Base-by-base conservation (phyloP, 2,113 vertebrate genomes). In the Noturus placidus region DNA sequence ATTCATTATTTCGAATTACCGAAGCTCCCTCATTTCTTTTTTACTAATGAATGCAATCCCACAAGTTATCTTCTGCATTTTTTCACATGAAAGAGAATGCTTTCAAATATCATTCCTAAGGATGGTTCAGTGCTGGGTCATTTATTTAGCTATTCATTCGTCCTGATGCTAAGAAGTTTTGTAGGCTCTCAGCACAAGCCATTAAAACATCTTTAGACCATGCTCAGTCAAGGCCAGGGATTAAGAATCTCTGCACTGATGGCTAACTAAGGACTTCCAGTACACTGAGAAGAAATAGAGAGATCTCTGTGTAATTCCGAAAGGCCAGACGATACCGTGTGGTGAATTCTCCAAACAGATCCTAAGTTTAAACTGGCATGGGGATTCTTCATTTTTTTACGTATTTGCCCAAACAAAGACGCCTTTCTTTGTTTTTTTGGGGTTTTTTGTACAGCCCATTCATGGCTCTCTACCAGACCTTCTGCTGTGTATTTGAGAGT, bases 131-230 rank as follows among this genome's bases (percentile, higher is more conserved):
- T 25, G 13, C 80, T 92, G 86, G 88, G 86, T 89, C 90, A 92
- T 93, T 92, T 90, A 92, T 92, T 92, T 91, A 92, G 88, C 89
- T 86, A 4, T 74, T 70, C 63, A 84, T 90, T 88, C 83, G 86
- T 79, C 57, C 42, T 59, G 30, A 38, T 35, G 52, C 77, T 57
- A 80, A 38, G 19, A 38, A 10, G 81, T 52, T 57, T 87, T 87
- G 84, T 76, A 46, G 74, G 79, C 84, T 87, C 84, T 87, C 83
- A 88, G 82, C 79, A 77, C 86, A 90, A 84, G 90, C 91, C 91
- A 92, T 91, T 92, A 92, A 91, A 92, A 90, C 88, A 90, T 91
- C 87, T 92, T 91, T 90, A 88, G 87, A 91, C 85, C 46, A 83
- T 74, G 65, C 69, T 91, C 91, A 88, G 87, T 76, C 87, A 90